Percentiles rank a stretch among this genome's conserved stretches.
Evolutionary conservation across 2,888 invertebrate species (phyloP).

Genomic region (Candidula unifasciata): DNA sequence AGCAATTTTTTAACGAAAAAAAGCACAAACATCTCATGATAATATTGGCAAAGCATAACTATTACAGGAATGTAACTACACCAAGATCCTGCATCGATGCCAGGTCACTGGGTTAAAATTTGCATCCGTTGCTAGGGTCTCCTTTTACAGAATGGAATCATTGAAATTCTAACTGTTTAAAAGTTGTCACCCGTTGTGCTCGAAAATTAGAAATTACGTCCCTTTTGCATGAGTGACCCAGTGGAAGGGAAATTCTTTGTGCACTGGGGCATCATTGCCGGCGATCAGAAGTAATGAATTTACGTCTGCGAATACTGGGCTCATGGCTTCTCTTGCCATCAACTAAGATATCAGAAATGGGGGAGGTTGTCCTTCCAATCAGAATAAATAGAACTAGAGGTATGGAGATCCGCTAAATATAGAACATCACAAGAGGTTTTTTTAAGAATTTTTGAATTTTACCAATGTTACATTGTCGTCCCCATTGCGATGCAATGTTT

Average conservation of each 20-base stretch:
- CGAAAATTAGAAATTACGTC: conserved; percentile 41
- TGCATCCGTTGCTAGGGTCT: neutral
- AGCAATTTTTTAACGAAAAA: too few species aligned
- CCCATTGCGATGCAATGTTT: too few species aligned
- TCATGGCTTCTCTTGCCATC: neutral
- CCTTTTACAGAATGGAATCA: neutral
- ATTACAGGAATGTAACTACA: too few species aligned
- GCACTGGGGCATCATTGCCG: neutral
- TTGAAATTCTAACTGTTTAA: conserved; percentile 18
- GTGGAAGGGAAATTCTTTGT: neutral
- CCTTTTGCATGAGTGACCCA: conserved; percentile 18
- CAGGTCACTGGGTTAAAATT: conserved; percentile 4
- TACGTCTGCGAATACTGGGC: conserved; percentile 3
- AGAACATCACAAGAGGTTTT: too few species aligned
- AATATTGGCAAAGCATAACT: neutral
- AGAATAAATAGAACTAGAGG: neutral
- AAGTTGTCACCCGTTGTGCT: conserved; percentile 37
- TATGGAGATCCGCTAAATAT: neutral
- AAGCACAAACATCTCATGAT: neutral
- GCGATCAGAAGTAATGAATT: conserved; percentile 28
- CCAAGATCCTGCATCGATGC: neutral
- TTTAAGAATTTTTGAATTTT: too few species aligned
- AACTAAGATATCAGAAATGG: conserved; percentile 19
- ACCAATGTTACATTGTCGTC: too few species aligned
- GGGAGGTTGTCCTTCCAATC: neutral